These are phyloP conservation scores for Leptogaster cylindrica DNA, from an alignment of 2,888 invertebrate species.

Conservation along the genomic window DNA sequence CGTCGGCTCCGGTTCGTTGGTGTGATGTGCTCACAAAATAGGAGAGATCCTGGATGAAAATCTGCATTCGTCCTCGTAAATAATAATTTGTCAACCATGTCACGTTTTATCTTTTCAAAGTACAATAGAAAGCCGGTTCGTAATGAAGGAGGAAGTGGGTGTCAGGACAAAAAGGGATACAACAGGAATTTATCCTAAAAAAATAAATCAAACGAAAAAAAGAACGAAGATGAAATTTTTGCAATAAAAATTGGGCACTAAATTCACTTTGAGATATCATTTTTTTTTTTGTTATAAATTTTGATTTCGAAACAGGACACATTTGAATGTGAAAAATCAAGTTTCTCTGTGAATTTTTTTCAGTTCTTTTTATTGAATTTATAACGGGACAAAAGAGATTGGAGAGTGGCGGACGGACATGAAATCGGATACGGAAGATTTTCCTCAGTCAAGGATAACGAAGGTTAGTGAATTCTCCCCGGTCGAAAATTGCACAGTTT, in stretches of 20 bases:
- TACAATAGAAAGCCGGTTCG: constrained; percentile 33
- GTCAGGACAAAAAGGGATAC: constrained; percentile 39
- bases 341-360: constrained; percentile 7
- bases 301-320: constrained; percentile 4
- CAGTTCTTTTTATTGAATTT: constrained; percentile 24
- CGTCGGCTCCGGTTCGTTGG: constrained; percentile 24
- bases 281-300: background rate
- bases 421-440: constrained; percentile 32
- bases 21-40: constrained; percentile 23
- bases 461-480: background rate
- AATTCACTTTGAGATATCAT: constrained; percentile 8
- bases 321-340: constrained; percentile 37
- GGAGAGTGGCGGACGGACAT: constrained; percentile 27
- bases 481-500: too few relatives aligned
- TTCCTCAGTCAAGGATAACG: constrained; percentile 9
- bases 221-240: background rate
- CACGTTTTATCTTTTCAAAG: constrained; percentile 41
- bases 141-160: constrained; percentile 36
- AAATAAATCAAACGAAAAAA: constrained; percentile 26
- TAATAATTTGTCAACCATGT: constrained; percentile 41
- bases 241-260: constrained; percentile 14
- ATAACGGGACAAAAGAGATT: constrained; percentile 24
- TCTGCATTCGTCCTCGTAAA: constrained; percentile 41
- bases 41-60: constrained; percentile 16
- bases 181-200: constrained; percentile 35